Base-by-base conservation (phyloP, 2,888 invertebrate species). In the Sceliomorpha sp. region DNA sequence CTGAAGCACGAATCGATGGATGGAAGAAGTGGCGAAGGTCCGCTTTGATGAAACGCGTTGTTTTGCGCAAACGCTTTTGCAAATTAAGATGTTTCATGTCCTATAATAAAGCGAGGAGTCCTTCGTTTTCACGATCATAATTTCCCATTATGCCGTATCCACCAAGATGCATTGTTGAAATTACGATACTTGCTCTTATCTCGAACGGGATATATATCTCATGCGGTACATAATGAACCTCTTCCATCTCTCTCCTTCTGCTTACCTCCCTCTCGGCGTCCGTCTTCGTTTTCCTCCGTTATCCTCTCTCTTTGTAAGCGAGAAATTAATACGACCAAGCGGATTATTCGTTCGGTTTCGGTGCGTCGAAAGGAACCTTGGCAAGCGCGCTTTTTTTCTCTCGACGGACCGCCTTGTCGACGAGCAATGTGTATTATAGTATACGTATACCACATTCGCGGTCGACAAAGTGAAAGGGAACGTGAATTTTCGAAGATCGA, bases 381-480 rank as follows among this genome's bases (percentile, higher is more conserved):
- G 50, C 17, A n/a, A 29, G 44, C 48, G 42, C 58, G 53, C 44
- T 40, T 55, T 70, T 70, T 72, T 71, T 70, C 67, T 66, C 59
- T 59, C 58, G 58, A 51, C 67, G 70, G 70, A 59, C 73, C 73
- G 73, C 68, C 70, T 70, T 62, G 64, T 64, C 70, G 68, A 68
- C 70, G 67, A 70, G 70, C 70, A 66, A 66, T 66, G 62, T 62
- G 66, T 70, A 70, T 70, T 70, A 70, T 70, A 56, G 51, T 70
- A 70, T 62, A 71, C 62, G 66, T 67, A 63, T 58, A 67, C 70
- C 70, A 59, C 68, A 70, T 69, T 70, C 68, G 68, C 66, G 70
- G 73, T 70, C 68, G 67, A 62, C 68, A 55, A 76, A 81, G 82
- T 82, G 82, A 83, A 83, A 82, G 82, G 82, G 77, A 81, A 77